Evolutionary conservation across 2,888 invertebrate species (phyloP), one percentile per base, ranked within the genome.

Genomic region (Steromphala cineraria): DNA sequence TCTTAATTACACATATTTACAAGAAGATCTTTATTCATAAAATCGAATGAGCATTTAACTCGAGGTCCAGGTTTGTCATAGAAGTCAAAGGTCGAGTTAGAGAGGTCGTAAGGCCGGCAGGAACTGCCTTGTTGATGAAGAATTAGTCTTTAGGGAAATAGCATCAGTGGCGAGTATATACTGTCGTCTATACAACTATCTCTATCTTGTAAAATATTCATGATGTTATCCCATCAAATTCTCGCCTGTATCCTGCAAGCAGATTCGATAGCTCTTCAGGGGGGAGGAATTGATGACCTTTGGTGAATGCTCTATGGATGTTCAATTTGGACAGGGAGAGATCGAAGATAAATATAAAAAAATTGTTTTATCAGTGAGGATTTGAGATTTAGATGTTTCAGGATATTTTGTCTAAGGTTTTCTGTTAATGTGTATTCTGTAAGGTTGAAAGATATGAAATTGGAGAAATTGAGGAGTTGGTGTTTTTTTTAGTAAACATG

Each of bases 121-220:
- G 62, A 24, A 28, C 24, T 28, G 28, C 28, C 28, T 28, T 15
- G 62, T 62, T 62, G 62, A 62, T 62, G 62, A 62, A 62, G 28
- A 28, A 62, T 62, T 28, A 62, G 62, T 62, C 62, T 62, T 62
- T 17, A 10, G 62, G 62, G 62, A 62, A 62, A 62, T 62, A 62
- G 62, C 62, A 21, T 28, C 28, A 28, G 28, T 28, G 62, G 28
- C 24, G 28, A 62, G 62, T 24, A 62, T 24, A 62, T 62, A 62
- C 62, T 62, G 62, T 24, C 62, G 24, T 28, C 62, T n/a, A 62
- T 46, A 62, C n/a, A 8, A 62, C 62, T 62, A 62, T 62, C 62
- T 62, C 62, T 28, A 28, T 62, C 62, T 62, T 24, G 62, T 62
- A 62, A 62, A 62, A 62, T 62, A 62, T 62, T 62, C 62, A 62